Evolutionary conservation across 2,113 vertebrate genomes (phyloP).

Genomic region (Shinisaurus crocodilurus): DNA sequence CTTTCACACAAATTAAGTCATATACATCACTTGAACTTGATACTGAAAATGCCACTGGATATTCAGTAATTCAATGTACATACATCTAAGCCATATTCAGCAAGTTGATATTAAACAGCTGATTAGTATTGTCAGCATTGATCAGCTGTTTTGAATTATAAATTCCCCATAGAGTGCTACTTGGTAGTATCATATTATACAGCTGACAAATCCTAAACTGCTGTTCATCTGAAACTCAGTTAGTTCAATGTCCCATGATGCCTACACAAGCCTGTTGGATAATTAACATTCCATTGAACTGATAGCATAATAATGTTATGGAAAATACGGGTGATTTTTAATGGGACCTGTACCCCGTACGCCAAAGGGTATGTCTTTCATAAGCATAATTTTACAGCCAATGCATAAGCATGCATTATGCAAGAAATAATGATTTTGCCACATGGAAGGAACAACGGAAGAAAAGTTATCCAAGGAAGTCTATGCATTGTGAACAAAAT

Average conservation of each 20-base stretch:
- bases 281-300: constrained; percentile 1
- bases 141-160: constrained; percentile 11
- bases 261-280: background rate
- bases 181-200: constrained; percentile 2
- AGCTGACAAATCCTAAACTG: constrained; percentile 11
- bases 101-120: background rate
- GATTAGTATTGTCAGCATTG: constrained; percentile 4
- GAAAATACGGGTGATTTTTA: constrained; percentile 8
- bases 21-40: background rate
- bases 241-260: background rate
- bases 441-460: background rate
- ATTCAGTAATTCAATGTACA: background rate
- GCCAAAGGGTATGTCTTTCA: background rate
- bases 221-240: background rate
- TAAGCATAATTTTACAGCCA: background rate
- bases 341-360: background rate
- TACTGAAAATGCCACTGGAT: background rate
- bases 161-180: background rate
- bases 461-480: background rate
- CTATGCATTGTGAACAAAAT: background rate
- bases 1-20: background rate
- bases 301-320: constrained; percentile 4
- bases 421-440: background rate
- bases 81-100: background rate
- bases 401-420: background rate